Evolutionary conservation across 2,113 vertebrate genomes (phyloP).

Genomic region (Mesembrinibis cayennensis): DNA sequence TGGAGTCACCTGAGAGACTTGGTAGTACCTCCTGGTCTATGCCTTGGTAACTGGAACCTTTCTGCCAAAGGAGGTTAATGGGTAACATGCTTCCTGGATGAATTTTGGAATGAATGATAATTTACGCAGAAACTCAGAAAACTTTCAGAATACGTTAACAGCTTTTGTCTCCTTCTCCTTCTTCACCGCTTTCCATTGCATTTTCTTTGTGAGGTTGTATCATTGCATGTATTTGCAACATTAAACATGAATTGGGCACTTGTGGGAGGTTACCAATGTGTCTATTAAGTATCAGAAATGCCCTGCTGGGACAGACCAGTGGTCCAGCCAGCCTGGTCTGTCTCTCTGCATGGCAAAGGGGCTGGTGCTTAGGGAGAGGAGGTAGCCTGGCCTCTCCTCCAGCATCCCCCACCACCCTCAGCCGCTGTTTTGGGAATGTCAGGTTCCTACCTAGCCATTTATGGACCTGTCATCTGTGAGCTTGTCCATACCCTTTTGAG

Average conservation of each 20-base stretch:
- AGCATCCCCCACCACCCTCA: not conserved
- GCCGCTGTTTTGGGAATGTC: not conserved
- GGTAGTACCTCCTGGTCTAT: not conserved
- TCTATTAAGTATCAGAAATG: not conserved
- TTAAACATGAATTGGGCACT: rapidly evolving
- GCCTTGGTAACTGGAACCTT: not conserved
- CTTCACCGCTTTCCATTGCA: too few species aligned
- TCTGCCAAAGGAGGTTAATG: not conserved
- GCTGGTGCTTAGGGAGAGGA: not conserved
- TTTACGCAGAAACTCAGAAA: not conserved
- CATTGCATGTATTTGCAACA: not conserved
- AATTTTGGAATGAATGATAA: not conserved
- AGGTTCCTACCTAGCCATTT: not conserved
- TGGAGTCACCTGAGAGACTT: not conserved
- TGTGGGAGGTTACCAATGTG: not conserved
- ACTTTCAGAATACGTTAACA: not conserved
- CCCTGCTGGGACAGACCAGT: not conserved
- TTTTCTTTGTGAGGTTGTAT: too few species aligned
- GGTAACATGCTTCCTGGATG: not conserved
- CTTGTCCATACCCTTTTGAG: not conserved
- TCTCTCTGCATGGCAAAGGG: not conserved
- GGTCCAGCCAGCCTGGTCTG: not conserved
- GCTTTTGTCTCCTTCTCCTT: not conserved
- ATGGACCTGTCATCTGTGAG: not conserved
- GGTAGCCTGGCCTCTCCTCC: not conserved